Conservation (phyloP, 2,888 invertebrate genomes). For the Gymnocheta viridis region DNA sequence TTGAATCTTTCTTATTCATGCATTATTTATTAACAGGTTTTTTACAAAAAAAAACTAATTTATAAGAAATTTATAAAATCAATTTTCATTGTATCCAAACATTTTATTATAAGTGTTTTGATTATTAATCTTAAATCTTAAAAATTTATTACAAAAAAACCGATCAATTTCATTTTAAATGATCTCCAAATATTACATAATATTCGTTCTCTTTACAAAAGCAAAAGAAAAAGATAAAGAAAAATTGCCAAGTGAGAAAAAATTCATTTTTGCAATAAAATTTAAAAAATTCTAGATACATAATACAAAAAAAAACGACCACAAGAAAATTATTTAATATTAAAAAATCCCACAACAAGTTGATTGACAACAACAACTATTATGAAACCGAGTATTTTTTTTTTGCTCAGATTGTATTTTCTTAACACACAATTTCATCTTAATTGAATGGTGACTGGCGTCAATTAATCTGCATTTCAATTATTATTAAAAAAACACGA, state of each 20-base stretch:
- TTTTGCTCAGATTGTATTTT: neutral
- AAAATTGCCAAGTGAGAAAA: neutral
- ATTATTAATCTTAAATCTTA: neutral
- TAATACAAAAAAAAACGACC: neutral
- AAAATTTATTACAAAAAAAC: neutral
- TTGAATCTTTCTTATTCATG: too few species aligned
- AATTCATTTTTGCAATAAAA: neutral
- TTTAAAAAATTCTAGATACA: neutral
- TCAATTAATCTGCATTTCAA: conserved; percentile 31
- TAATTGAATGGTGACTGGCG: conserved; percentile 37
- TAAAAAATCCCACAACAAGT: conserved; percentile 3
- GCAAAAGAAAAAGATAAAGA: neutral
- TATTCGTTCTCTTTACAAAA: neutral
- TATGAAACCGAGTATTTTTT: conserved; percentile 4
- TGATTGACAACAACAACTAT: neutral
- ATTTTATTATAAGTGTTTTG: too few species aligned
- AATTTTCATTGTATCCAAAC: too few species aligned
- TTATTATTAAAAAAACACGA: conserved; percentile 1
- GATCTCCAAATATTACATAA: conserved; percentile 8
- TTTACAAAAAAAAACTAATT: too few species aligned
- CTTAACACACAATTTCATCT: conserved; percentile 14
- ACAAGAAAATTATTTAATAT: conserved; percentile 25
- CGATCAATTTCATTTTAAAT: neutral
- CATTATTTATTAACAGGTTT: too few species aligned
- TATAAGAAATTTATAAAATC: too few species aligned